These are phyloP conservation scores for Phalacrocorax pelagicus DNA, from an alignment of 2,113 vertebrate genomes.

Conservation along the genomic window DNA sequence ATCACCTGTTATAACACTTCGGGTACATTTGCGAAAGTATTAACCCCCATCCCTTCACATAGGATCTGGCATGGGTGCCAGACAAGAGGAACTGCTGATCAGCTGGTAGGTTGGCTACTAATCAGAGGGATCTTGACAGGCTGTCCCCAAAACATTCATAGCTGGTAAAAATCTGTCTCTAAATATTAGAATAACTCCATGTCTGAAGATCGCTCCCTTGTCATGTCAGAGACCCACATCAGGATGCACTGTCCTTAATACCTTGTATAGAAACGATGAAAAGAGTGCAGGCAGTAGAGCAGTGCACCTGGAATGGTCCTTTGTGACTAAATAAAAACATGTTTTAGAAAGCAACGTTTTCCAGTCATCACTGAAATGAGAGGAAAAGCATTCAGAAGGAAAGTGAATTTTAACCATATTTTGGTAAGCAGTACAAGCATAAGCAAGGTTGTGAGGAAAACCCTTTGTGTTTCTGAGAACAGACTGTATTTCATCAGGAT, in stretches of 20 bases:
- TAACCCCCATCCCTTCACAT: neutral
- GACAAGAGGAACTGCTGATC: neutral
- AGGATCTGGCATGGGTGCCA: neutral
- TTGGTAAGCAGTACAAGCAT: neutral
- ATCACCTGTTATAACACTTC: neutral
- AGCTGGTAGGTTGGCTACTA: neutral
- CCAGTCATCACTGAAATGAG: neutral
- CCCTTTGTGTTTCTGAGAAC: neutral
- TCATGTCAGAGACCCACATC: neutral
- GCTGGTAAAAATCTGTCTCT: neutral
- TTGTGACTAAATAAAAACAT: neutral
- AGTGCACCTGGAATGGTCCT: neutral
- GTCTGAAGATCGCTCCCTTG: neutral
- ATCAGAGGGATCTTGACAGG: neutral
- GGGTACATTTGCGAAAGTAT: neutral
- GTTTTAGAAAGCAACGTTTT: neutral
- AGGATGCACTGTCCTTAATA: neutral
- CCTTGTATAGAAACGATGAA: neutral
- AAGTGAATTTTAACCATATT: neutral
- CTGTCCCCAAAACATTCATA: neutral
- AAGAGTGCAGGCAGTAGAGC: neutral
- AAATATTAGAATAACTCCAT: neutral
- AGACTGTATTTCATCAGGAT: neutral
- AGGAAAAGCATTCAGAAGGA: neutral
- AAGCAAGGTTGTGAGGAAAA: neutral